Evolutionary conservation across 2,888 invertebrate species (phyloP), one percentile per base, ranked within the genome.

Genomic region (Temnothorax unifasciatus): DNA sequence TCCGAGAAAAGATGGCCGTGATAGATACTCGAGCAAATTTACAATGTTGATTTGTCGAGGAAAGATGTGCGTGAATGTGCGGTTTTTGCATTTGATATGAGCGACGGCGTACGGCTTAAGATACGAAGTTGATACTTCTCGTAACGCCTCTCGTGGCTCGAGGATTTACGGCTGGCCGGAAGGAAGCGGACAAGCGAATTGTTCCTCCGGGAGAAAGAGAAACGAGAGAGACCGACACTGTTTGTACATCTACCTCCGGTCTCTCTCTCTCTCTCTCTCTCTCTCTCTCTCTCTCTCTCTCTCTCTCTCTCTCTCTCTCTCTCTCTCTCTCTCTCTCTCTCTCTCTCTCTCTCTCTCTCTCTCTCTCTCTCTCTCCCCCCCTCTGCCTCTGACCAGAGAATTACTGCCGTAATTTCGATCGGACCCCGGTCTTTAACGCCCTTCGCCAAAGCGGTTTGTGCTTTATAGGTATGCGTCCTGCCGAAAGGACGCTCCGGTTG

Each of bases 61-160:
- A 5, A 18, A 38, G 38, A 38, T 47, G 41, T 47, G 41, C 34
- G 34, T 38, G 64, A 68, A 15, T 3, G 47, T 38, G 29, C 29
- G 29, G 8, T 4, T 75, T 47, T 34, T 25, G 52, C 25, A 21
- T 29, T 41, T 44, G 54, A 69, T 68, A 57, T 69, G 54, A 77
- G 44, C n/a, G 71, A 29, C n/a, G 66, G 18, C 18, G 1, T 21
- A 6, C 66, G 29, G 41, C 41, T 38, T 25, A 64, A 63, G 77
- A 77, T 77, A 69, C 54, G 69, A 77, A 77, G 77, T 77, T 69
- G 69, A 77, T 77, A 69, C 15, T 69, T 69, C 29, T 29, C 71
- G 54, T 69, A 57, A 77, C 54, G 29, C 54, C 11, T 54, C 69
- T 54, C 69, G 54, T 15, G 29, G 47, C 52, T 41, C n/a, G 34